Base-by-base conservation (phyloP, 2,113 vertebrate species). In the Gymnobelideus leadbeateri region DNA sequence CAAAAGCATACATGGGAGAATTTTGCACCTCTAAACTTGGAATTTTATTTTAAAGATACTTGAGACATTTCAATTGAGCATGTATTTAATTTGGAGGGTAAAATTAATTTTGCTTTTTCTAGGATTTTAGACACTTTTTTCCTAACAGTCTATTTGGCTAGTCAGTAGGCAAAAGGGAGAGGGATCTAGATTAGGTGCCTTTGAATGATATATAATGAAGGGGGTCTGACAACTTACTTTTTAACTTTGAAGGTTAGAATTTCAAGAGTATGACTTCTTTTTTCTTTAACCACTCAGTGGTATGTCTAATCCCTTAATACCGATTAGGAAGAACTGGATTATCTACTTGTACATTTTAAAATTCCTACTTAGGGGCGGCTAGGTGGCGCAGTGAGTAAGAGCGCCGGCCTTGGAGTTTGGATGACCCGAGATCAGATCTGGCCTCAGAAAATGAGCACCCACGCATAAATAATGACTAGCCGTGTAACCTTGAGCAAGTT, bases 261-360 rank as follows among this genome's bases (percentile, higher is more conserved):
- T 84, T 95, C 25, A 91, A 47, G 24, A 51, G 8, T 46, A 23
- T 19, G 10, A 77, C 37, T 43, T 92, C 37, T 43, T 92, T 93
- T 24, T 23, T 68, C 47, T 37, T 31, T 93, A 2, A 24, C 46
- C 23, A 43, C 19, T 90, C 61, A 19, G 51, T 51, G 51, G 25
- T 16, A 0, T 84, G 25, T 37, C 52, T 37, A 96, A 49, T 11
- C 53, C 10, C 21, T 46, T 84, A 16, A 46, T 11, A 28, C 19
- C 46, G 52, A 1, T 50, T 92, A 50, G n/a, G 23, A 91, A 84
- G 51, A 84, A 84, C 1, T 84, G 37, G 37, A 77, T 77, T 77
- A 23, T 26, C 46, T 51, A 16, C 11, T 93, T 93, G 92, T 43
- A 91, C 89, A 53, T 14, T 84, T 16, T 51, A 57, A 96, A 94